These are phyloP conservation scores for Agrilus biguttatus DNA, from an alignment of 2,888 invertebrate species.

Conservation along the genomic window DNA sequence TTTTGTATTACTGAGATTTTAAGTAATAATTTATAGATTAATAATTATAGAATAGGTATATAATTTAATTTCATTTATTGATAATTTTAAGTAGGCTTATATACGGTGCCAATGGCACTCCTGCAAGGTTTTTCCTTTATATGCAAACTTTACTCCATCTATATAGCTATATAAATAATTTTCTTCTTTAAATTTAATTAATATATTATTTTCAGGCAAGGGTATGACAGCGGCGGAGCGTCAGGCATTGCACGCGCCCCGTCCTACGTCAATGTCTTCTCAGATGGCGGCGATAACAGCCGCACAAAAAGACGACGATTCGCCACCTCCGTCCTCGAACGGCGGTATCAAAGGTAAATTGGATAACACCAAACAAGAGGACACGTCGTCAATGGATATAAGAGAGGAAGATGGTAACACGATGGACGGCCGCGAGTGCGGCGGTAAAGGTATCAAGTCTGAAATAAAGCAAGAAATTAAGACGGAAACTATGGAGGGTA, in stretches of 20 bases:
- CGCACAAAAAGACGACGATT: conserved; percentile 49
- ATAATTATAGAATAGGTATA: too few species aligned
- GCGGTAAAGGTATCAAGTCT: conserved; percentile 31
- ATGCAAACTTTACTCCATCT: too few species aligned
- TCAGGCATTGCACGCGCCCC: conserved; percentile 25
- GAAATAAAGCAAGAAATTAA: conserved; percentile 38
- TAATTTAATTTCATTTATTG: too few species aligned
- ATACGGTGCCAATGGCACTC: too few species aligned
- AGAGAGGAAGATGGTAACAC: conserved; percentile 49
- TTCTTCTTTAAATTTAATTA: conserved; percentile 4
- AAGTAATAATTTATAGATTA: too few species aligned
- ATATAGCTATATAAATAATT: too few species aligned
- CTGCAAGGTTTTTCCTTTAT: too few species aligned
- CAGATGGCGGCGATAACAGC: conserved; percentile 61
- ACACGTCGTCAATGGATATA: conserved; percentile 36
- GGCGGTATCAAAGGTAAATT: conserved; percentile 48
- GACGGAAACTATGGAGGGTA: conserved; percentile 41
- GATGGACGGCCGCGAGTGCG: conserved; percentile 36
- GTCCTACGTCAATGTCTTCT: conserved; percentile 44
- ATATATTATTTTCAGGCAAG: conserved; percentile 20
- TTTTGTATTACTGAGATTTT: too few species aligned
- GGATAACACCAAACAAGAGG: conserved; percentile 50
- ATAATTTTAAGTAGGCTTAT: too few species aligned
- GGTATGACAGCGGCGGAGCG: conserved; percentile 40
- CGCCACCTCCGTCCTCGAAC: conserved; percentile 42